phyloP scores from a whole-genome alignment of 2,113 vertebrate species.

The Chionis minor region DNA sequence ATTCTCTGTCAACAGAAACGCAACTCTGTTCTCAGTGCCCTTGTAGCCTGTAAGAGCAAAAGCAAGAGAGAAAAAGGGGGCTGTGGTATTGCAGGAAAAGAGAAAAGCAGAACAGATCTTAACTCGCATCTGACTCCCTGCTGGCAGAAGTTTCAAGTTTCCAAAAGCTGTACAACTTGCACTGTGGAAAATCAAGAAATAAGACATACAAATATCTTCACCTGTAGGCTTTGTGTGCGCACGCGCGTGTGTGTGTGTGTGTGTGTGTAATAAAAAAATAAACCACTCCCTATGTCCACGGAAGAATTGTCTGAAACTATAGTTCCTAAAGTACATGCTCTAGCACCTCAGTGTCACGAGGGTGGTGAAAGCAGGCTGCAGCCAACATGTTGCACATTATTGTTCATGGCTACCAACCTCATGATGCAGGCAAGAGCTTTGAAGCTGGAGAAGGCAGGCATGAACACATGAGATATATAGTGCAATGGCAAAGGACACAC shows the following conservation, averaged over 20 bases:
- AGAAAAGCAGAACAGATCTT: background rate
- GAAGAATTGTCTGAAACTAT: background rate
- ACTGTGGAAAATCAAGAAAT: background rate
- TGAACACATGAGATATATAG: fast-evolving
- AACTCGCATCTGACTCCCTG: background rate
- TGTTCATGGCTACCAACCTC: background rate
- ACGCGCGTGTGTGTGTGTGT: background rate
- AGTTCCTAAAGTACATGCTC: background rate
- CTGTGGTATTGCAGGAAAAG: background rate
- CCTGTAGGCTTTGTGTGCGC: background rate
- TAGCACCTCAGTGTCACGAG: background rate
- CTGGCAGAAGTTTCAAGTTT: background rate
- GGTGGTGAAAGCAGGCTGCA: background rate
- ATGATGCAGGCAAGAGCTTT: background rate
- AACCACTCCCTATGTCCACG: fast-evolving
- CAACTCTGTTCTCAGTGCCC: background rate
- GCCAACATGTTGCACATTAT: background rate
- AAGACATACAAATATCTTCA: background rate
- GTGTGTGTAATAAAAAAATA: background rate
- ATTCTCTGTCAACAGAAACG: background rate
- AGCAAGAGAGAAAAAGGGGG: background rate
- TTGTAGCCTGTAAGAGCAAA: background rate
- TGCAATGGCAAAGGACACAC: background rate
- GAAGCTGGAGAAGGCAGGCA: background rate
- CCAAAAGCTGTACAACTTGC: background rate